Base-by-base conservation (phyloP, 2,113 vertebrate species). In the Ceyx cyanopectus region DNA sequence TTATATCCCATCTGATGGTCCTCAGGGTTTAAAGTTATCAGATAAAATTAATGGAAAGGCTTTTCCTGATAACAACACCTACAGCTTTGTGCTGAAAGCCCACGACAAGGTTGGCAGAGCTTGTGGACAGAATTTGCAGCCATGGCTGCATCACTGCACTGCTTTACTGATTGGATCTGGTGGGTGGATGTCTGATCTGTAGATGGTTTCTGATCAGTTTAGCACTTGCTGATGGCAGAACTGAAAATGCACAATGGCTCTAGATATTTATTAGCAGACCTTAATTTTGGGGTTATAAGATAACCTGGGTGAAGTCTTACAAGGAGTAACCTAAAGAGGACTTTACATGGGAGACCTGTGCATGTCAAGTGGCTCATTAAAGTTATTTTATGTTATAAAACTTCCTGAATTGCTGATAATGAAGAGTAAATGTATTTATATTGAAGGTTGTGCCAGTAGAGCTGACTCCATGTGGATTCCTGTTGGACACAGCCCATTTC, bases 331-430 rank as follows among this genome's bases (percentile, higher is more conserved):
- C 10, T 80, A 3, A 61, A 77, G 51, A 85, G 29, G 34, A 92
- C 46, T 79, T 92, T 16, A 30, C 34, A 19, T 41, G 32, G 53
- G 72, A 82, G 22, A 84, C 77, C 26, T 65, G 1, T 11, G 67
- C 43, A n/a, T 63, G 54, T 77, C 53, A 68, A 72, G 45, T 48
- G 77, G 13, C 34, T 87, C 46, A 13, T 61, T 66, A 85, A 69
- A 94, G 72, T 32, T 81, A 3, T 89, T 41, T 82, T 96, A 3
- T 89, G 45, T 82, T 96, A 75, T 81, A 87, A 89, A 53, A 20
- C 9, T 48, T 82, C 50, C 61, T 53, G 43, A 83, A 74, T 37
- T 81, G n/a, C 43, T 81, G 40, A 41, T 67, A 29, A 29, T 0
- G 21, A 40, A 34, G 29, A 70, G 29, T 48, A 18, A 63, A 56